phyloP scores from a whole-genome alignment of 1,140 invertebrate species.

The Brachionus calyciflorus region DNA sequence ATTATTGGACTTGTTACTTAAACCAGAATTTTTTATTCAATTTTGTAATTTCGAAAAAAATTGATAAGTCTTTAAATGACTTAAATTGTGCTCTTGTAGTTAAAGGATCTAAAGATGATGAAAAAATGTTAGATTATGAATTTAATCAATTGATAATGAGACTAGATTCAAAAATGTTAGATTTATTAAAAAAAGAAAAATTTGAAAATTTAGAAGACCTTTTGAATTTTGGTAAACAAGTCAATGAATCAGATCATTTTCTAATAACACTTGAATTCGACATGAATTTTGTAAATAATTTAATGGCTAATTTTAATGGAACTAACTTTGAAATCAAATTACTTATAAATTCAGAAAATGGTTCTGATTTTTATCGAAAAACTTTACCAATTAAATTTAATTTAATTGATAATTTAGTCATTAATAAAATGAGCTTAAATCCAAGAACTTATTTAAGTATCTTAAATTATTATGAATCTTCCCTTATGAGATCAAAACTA shows the following conservation, averaged over 20 bases:
- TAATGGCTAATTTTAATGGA: neutral
- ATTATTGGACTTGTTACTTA: neutral
- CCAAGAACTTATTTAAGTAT: neutral
- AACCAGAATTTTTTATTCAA: slow-evolving; percentile 14
- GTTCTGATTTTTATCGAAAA: neutral
- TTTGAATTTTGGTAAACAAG: neutral
- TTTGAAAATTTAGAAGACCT: neutral
- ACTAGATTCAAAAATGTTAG: neutral
- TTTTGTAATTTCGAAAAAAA: neutral
- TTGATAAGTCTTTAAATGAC: neutral
- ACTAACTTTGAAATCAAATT: neutral
- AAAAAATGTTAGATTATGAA: neutral
- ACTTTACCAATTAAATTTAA: neutral
- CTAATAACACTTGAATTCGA: slow-evolving; percentile 3
- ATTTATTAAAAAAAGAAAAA: neutral
- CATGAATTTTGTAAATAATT: neutral
- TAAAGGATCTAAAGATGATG: neutral
- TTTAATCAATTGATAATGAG: neutral
- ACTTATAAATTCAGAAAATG: neutral
- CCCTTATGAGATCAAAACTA: neutral
- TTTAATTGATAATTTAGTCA: neutral
- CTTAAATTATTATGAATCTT: slow-evolving; percentile 6
- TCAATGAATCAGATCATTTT: neutral
- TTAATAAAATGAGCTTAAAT: neutral
- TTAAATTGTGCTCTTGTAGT: neutral